phyloP scores from a whole-genome alignment of 1,140 invertebrate species.

The Zaprionus vittiger region DNA sequence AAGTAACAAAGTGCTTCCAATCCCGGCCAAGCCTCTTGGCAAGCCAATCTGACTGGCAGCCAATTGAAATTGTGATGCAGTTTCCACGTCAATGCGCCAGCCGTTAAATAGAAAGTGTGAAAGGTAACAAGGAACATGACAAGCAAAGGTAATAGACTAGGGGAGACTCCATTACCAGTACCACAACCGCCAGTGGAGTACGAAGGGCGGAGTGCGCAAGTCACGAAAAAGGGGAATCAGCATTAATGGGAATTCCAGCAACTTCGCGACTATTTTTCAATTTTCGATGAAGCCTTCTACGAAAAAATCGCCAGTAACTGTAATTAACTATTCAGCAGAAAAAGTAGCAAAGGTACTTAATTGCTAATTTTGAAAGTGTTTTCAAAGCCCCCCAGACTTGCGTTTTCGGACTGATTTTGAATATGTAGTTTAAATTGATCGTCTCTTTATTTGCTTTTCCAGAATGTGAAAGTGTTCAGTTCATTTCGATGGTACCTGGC shows the following conservation, averaged over 20 bases:
- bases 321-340: background rate
- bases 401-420: background rate
- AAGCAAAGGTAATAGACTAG: background rate
- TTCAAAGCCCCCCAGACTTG: background rate
- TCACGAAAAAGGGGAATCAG: background rate
- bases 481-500: slow-evolving; percentile 15
- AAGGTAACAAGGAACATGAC: slow-evolving; percentile 20
- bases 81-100: slow-evolving; percentile 23
- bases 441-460: background rate
- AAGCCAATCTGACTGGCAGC: background rate
- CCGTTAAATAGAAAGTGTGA: slow-evolving; percentile 34
- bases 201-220: background rate
- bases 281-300: background rate
- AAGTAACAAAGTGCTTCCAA: slow-evolving; percentile 67
- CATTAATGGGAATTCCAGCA: background rate
- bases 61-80: slow-evolving; percentile 30
- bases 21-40: background rate
- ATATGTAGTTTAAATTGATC: background rate
- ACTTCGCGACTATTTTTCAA: background rate
- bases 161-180: background rate
- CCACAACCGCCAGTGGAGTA: background rate
- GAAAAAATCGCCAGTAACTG: background rate
- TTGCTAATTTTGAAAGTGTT: background rate
- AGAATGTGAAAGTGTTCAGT: slow-evolving; percentile 2
- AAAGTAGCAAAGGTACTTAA: background rate